phyloP scores from a whole-genome alignment of 2,797 vertebrate species.

The Schizopygopsis malacanthus region DNA sequence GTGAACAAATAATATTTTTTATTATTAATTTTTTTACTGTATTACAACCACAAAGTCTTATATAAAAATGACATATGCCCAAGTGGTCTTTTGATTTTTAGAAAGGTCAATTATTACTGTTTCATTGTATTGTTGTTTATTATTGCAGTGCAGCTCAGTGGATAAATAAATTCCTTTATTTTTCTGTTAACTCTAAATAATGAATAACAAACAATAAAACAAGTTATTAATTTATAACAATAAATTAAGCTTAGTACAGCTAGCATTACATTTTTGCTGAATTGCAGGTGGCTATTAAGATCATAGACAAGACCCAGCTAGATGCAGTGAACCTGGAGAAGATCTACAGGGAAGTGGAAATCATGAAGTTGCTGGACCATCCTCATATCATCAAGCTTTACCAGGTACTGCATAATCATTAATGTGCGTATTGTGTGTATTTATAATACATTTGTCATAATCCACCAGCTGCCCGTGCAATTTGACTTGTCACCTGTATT shows the following conservation, averaged over 20 bases:
- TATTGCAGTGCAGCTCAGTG: background rate
- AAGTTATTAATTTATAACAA: too few species aligned
- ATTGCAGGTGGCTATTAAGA: slow-evolving; percentile 87
- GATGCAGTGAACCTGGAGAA: slow-evolving; percentile 88
- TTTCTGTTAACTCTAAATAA: background rate
- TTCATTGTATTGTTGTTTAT: background rate
- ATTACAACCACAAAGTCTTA: background rate
- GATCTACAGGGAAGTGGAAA: slow-evolving; percentile 87
- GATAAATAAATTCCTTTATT: background rate
- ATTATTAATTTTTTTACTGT: background rate
- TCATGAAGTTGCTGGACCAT: slow-evolving; percentile 88
- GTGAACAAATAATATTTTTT: background rate
- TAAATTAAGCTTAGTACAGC: background rate
- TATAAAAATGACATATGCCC: background rate
- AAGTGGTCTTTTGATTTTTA: background rate
- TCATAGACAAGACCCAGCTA: slow-evolving; percentile 88
- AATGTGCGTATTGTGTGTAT: background rate
- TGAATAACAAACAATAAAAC: background rate
- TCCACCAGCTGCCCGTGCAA: background rate
- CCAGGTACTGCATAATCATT: slow-evolving; percentile 74
- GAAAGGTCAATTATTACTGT: background rate
- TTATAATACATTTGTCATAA: background rate
- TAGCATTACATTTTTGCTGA: slow-evolving; percentile 14
- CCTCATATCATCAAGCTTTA: slow-evolving; percentile 89
- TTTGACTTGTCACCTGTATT: background rate